phyloP scores from a whole-genome alignment of 2,113 vertebrate genomes.

The Sclerurus mexicanus region DNA sequence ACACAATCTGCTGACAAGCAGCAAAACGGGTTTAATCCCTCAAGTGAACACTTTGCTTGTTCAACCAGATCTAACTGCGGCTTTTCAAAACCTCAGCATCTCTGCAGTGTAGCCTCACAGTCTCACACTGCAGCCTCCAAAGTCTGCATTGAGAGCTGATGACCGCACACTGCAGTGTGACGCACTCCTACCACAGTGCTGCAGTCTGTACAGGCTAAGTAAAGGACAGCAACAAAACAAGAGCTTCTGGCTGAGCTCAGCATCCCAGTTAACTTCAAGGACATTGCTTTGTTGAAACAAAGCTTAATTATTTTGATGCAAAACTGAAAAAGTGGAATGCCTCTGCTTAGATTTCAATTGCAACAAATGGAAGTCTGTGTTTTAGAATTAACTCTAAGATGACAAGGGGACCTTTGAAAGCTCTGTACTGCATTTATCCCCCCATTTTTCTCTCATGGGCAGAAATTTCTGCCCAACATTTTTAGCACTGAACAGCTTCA shows the following conservation, averaged over 20 bases:
- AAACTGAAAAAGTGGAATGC: background rate
- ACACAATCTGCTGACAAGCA: background rate
- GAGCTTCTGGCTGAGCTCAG: background rate
- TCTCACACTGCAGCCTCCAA: background rate
- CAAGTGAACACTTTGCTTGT: background rate
- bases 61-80: background rate
- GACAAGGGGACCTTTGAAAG: background rate
- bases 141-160: background rate
- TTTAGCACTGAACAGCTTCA: background rate
- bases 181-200: background rate
- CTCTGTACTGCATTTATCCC: background rate
- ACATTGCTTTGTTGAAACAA: background rate
- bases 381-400: background rate
- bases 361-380: background rate
- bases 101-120: constrained; percentile 30
- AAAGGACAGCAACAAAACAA: background rate
- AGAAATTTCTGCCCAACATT: background rate
- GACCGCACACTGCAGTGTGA: background rate
- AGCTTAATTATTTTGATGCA: background rate
- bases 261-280: background rate
- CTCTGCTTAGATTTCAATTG: background rate
- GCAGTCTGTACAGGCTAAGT: background rate
- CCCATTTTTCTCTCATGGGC: background rate
- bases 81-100: background rate
- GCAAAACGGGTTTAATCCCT: background rate